These are phyloP conservation scores for Syndactyla subalaris DNA, from an alignment of 2,797 vertebrate genomes.

Conservation along the genomic window DNA sequence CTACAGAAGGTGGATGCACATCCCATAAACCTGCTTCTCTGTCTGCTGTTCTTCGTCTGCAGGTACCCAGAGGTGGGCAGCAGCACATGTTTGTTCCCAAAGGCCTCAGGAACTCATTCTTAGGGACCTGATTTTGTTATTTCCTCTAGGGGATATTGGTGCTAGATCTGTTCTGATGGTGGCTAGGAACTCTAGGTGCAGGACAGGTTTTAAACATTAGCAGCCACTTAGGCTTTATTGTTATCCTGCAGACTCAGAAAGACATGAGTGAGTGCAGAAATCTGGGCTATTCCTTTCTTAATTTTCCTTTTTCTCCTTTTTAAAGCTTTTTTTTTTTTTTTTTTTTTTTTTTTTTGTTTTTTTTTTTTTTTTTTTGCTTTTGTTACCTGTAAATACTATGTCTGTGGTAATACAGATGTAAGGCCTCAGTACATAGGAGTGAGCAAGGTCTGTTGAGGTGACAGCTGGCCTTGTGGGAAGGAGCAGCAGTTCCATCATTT, in stretches of 20 bases:
- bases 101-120: neutral
- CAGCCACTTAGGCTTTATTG: neutral
- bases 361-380: neutral
- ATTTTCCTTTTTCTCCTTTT: neutral
- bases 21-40: neutral
- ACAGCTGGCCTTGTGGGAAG: neutral
- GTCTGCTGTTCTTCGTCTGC: neutral
- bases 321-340: neutral
- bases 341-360: no score
- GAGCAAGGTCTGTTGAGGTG: neutral
- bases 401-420: neutral
- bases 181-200: neutral
- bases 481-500: neutral
- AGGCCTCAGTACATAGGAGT: neutral
- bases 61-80: neutral
- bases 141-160: neutral
- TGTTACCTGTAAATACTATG: neutral
- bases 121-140: neutral
- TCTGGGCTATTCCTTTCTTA: neutral
- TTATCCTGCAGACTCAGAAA: neutral
- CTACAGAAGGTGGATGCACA: accelerated
- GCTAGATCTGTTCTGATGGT: neutral
- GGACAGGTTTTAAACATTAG: neutral
- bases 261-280: neutral
- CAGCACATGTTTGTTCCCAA: accelerated